Evolutionary conservation across 2,113 vertebrate genomes (phyloP).

Genomic region (Regulus satrapa): DNA sequence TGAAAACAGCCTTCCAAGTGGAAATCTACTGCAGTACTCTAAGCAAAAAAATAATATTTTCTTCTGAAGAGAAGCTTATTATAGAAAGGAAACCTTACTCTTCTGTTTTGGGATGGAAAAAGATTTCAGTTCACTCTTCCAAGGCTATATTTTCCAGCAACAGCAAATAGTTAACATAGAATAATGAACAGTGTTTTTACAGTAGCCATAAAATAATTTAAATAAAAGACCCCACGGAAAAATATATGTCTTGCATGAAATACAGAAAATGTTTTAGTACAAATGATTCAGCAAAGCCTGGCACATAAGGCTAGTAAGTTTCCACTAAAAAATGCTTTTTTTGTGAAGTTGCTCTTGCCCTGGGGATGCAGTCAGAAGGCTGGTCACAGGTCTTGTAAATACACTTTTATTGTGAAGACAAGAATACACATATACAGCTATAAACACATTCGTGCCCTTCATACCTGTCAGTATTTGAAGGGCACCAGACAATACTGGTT

Average conservation of each 20-base stretch:
- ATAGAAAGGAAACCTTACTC: neutral
- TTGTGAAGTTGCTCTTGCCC: neutral
- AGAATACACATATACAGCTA: slow-evolving; percentile 1
- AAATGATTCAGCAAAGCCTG: neutral
- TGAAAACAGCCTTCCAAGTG: neutral
- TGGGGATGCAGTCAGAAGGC: neutral
- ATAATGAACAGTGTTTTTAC: neutral
- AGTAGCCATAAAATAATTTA: neutral
- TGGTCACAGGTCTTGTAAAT: neutral
- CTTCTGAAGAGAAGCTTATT: neutral
- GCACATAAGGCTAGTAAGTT: neutral
- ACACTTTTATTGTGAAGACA: neutral
- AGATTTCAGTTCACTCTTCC: neutral
- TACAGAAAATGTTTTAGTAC: neutral
- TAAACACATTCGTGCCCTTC: neutral
- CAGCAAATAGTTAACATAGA: neutral
- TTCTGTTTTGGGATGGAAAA: neutral
- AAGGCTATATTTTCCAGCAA: neutral
- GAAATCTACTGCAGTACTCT: neutral
- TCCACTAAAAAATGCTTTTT: neutral
- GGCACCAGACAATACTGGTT: slow-evolving; percentile 12
- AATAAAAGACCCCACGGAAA: rapidly evolving
- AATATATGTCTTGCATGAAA: neutral
- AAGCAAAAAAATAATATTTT: neutral
- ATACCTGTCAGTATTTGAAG: slow-evolving; percentile 12